Base-by-base conservation (phyloP, 2,797 vertebrate genomes). In the Apogon hyalosoma region DNA sequence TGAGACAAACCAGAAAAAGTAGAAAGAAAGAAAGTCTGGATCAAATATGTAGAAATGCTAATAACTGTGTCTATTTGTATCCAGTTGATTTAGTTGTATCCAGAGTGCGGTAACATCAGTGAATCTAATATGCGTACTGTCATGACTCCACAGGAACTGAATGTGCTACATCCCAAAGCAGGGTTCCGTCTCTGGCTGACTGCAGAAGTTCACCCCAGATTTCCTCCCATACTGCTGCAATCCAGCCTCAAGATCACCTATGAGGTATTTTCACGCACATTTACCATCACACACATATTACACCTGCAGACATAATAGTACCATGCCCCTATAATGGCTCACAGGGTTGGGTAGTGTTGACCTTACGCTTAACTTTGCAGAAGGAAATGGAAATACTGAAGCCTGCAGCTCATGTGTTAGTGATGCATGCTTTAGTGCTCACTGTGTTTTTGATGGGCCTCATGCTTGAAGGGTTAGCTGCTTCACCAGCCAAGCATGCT, bases 181-280 rank as follows among this genome's bases (percentile, higher is more conserved):
- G 95, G 94, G 40, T 98, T 99, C 84, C 96, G 97, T 72, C 94
- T 99, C 63, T 99, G 98, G 98, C 94, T 99, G 51, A 99, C 98
- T 55, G 93, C 97, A 3, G 98, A 99, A 89, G 95, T 97, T 84
- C 98, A 99, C 82, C 90, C 94, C 11, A 95, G 92, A 73, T 98
- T 99, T 86, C 95, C 97, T 66, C 93, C 95, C 0, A 96, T 98
- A 75, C 90, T 99, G 60, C 94, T 99, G 74, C 97, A 99, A 38
- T 96, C 96, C 78, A 99, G 97, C 90, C 92, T 99, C 64, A 99
- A 99, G 88, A 95, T 99, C 91, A 97, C 97, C 1, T 99, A 97
- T 0, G 97, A 99, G 95, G 97, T 98, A 91, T 82, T 14, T n/a
- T 38, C 38, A 62, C 66, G 63, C 11, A 28, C 16, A 21, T 13